phyloP scores from a whole-genome alignment of 2,113 vertebrate genomes.

The Chaetodon trifascialis region DNA sequence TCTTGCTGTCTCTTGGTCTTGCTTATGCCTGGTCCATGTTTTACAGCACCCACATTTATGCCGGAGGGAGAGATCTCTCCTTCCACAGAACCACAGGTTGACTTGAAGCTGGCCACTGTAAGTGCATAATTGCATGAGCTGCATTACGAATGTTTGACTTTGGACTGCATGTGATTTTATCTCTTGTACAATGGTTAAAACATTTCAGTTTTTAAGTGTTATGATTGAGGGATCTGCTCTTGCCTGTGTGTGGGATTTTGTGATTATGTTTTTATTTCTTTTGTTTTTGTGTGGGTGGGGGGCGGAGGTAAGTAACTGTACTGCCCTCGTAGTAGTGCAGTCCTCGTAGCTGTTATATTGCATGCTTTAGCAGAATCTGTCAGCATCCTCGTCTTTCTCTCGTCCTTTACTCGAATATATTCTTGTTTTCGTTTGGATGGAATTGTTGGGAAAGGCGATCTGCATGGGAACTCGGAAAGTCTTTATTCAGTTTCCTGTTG shows the following conservation, averaged over 20 bases:
- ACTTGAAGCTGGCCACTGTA: conserved; percentile 82
- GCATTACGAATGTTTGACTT: conserved; percentile 44
- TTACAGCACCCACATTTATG: conserved; percentile 62
- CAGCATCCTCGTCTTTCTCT: background rate
- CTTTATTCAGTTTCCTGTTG: background rate
- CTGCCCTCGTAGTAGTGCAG: conserved; percentile 15
- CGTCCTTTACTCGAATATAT: background rate
- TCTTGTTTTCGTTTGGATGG: background rate
- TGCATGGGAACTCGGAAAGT: background rate
- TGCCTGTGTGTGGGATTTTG: background rate
- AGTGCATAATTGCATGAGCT: conserved; percentile 71
- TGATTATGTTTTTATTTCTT: conserved; percentile 35
- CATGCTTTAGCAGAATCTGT: conserved; percentile 13
- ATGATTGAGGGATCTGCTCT: background rate
- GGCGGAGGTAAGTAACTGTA: conserved; percentile 44
- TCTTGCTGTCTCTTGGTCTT: conserved; percentile 62
- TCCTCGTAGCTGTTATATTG: conserved; percentile 2
- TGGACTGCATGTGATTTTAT: conserved; percentile 35
- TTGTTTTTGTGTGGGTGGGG: conserved; percentile 55
- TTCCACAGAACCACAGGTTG: conserved; percentile 68
- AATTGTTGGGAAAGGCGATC: background rate
- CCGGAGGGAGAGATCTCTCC: conserved; percentile 43
- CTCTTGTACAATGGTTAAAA: conserved; percentile 13
- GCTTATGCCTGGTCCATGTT: conserved; percentile 53
- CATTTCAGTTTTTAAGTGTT: background rate